Evolutionary conservation across 2,113 vertebrate genomes (phyloP).

Genomic region (Pontoporia blainvillei): DNA sequence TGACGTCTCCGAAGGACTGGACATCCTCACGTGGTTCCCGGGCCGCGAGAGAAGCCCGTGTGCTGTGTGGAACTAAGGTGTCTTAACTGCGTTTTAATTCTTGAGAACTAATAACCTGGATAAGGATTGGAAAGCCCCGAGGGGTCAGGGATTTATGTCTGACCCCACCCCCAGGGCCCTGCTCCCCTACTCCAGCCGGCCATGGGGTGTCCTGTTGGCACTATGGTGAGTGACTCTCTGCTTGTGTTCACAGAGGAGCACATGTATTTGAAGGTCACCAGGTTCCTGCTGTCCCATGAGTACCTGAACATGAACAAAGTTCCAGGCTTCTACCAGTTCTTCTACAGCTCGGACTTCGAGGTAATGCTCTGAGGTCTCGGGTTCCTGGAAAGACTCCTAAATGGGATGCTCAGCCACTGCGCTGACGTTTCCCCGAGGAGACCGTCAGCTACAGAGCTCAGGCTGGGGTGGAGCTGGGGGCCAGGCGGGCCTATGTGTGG

Average conservation of each 20-base stretch:
- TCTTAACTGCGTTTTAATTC: rapidly evolving
- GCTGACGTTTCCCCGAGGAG: rapidly evolving
- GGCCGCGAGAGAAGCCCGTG: rapidly evolving
- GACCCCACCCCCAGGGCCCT: rapidly evolving
- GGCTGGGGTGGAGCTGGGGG: not conserved
- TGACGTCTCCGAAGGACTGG: not conserved
- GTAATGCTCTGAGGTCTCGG: conserved; percentile 68
- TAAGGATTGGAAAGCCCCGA: rapidly evolving
- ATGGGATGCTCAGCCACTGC: rapidly evolving
- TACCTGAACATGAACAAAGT: conserved; percentile 90
- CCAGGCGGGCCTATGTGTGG: rapidly evolving
- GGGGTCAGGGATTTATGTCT: too few relatives aligned
- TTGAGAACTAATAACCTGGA: not conserved
- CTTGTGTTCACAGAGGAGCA: conserved; percentile 87
- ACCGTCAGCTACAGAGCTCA: rapidly evolving
- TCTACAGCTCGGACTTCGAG: conserved; percentile 93
- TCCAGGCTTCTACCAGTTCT: conserved; percentile 94
- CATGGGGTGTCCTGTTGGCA: rapidly evolving
- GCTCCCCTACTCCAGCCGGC: not conserved
- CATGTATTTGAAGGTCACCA: conserved; percentile 92
- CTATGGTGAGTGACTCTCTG: not conserved
- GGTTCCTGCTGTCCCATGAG: conserved; percentile 91
- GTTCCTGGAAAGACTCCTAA: not conserved
- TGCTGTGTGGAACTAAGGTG: rapidly evolving
- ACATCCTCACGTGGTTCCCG: too few relatives aligned